Evolutionary conservation across 2,113 vertebrate genomes (phyloP).

Genomic region (Benitochromis conjunctus): DNA sequence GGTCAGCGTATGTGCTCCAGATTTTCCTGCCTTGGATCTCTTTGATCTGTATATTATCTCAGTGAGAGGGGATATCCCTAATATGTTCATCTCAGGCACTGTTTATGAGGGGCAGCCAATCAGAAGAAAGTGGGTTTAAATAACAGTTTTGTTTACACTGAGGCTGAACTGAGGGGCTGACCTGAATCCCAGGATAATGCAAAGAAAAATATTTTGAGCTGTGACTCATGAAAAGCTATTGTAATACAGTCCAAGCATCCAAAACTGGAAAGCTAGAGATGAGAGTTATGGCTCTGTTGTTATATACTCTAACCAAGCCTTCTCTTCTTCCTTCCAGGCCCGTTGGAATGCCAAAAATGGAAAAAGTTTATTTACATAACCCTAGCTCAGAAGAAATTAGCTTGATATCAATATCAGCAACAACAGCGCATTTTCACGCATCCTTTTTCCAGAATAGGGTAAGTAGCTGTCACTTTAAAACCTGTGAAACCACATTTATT

Average conservation of each 20-base stretch:
- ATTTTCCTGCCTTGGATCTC: not conserved
- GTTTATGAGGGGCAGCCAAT: not conserved
- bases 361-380: constrained; percentile 99
- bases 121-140: not conserved
- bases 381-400: constrained; percentile 98
- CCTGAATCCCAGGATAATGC: not conserved
- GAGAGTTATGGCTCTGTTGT: not conserved
- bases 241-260: not conserved
- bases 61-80: not conserved
- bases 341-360: constrained; percentile 99
- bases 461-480: constrained; percentile 63
- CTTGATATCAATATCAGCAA: constrained; percentile 99
- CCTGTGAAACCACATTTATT: not conserved
- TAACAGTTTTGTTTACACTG: not conserved
- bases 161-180: no score
- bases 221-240: not conserved
- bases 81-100: not conserved
- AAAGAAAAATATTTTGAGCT: not conserved
- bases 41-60: not conserved
- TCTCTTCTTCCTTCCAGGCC: constrained; percentile 75
- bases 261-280: not conserved
- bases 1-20: not conserved
- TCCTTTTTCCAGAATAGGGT: constrained; percentile 99
- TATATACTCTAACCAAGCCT: not conserved
- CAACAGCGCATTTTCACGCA: constrained; percentile 98